These are phyloP conservation scores for Epinephelus fuscoguttatus DNA, from an alignment of 2,113 vertebrate genomes.

Conservation along the genomic window DNA sequence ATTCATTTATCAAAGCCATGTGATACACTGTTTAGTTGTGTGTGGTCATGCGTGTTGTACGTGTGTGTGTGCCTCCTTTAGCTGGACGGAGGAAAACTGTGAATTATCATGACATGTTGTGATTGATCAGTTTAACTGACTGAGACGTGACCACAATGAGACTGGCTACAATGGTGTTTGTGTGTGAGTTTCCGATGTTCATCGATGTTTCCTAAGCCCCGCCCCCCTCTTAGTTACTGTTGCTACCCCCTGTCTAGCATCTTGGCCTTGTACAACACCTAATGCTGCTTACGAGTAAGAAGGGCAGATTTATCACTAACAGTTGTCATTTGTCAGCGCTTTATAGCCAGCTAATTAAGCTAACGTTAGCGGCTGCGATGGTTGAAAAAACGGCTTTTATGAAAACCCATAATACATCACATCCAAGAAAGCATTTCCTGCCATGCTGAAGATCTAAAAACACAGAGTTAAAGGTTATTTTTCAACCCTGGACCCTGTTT, in stretches of 20 bases:
- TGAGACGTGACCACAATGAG: neutral
- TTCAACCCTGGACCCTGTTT: no score
- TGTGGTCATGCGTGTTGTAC: constrained; percentile 31
- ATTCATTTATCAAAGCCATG: constrained; percentile 43
- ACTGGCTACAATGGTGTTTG: neutral
- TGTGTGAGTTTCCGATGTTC: neutral
- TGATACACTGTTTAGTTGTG: constrained; percentile 13
- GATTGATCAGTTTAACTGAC: constrained; percentile 11
- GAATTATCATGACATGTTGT: constrained; percentile 25
- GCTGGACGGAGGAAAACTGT: neutral
- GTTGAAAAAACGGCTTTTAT: neutral
- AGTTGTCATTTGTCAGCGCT: neutral
- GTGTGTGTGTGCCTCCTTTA: constrained; percentile 7
- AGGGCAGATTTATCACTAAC: neutral
- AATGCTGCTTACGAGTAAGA: neutral
- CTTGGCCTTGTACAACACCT: neutral
- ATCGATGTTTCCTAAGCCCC: neutral
- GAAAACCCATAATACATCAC: no score
- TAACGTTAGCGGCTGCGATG: neutral
- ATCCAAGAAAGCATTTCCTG: no score
- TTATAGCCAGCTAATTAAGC: neutral
- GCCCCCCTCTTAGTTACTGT: neutral
- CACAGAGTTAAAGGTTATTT: no score
- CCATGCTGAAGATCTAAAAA: no score
- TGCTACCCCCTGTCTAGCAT: neutral